Base-by-base conservation (phyloP, 2,888 invertebrate genomes). In the Pristionchus fissidentatus region DNA sequence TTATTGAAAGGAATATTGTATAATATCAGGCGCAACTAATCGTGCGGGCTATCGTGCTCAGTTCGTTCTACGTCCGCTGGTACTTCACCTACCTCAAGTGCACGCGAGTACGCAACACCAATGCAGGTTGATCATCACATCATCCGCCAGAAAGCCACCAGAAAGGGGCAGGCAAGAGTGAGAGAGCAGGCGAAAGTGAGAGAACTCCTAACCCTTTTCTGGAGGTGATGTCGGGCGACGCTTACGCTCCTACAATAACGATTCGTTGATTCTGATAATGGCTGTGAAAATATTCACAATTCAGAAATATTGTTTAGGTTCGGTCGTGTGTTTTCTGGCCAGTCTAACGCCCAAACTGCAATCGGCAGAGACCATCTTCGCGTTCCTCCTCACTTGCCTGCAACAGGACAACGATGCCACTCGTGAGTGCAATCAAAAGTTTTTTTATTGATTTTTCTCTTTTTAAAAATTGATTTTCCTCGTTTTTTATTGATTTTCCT, bases 351-450 rank as follows among this genome's bases (percentile, higher is more conserved):
- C 75, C 5, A 77, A 77, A 77, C 75, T 77, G 19, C 75, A 77
- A 49, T 10, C 49, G 7, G 32, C 32, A 26, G 75, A 77, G 75
- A 32, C n/a, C 22, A 49, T 77, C 46, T 77, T 77, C 32, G 75
- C 75, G 32, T 77, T 77, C 22, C 75, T 77, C 49, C 8, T 77
- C 46, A 77, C 75, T 49, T 77, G 75, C 13, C 41, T 77, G 8
- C 75, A 77, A 22, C 75, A 77, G 46, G 75, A 77, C 2, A 46
- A 77, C 13, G 75, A 77, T 22, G n/a, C 22, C 32, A 32, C 75
- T 7, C 35, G 75, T 77, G 26, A 32, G 29, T 3, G 0, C n/a
- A n/a, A n/a, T n/a, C n/a, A n/a, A n/a, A n/a, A n/a, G n/a, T n/a
- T n/a, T n/a, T n/a, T n/a, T n/a, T n/a, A n/a, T n/a, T n/a, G n/a